A percentile compares a stretch with the other conserved stretches of the same genome.
Evolutionary conservation across 2,888 invertebrate genomes (phyloP).

Genomic region (Chironomus tentans): DNA sequence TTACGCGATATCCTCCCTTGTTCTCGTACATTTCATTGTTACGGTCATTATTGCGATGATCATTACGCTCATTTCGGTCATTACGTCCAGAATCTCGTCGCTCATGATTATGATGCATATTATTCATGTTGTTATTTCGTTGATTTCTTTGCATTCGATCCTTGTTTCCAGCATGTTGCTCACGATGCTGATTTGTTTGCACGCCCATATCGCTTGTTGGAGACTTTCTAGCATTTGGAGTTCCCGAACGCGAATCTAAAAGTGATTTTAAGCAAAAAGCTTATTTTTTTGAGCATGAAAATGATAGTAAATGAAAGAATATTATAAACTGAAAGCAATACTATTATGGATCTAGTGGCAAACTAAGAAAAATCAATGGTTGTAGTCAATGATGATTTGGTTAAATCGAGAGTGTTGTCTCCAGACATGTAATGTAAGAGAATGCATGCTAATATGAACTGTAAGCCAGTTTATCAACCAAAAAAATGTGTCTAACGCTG

Average conservation of each 20-base stretch:
- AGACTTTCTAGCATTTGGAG: conserved; percentile 74
- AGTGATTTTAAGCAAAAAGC: background rate
- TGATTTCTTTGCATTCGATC: conserved; percentile 30
- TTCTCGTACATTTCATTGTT: conserved; percentile 31
- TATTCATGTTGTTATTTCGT: conserved; percentile 34
- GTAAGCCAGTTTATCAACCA: too few species aligned
- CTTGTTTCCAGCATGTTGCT: conserved; percentile 33
- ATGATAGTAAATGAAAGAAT: background rate
- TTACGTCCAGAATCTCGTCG: conserved; percentile 40
- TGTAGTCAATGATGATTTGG: background rate
- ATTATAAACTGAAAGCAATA: background rate
- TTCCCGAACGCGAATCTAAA: conserved; percentile 61
- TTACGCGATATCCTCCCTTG: conserved; percentile 17
- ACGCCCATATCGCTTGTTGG: conserved; percentile 79
- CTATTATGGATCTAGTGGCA: background rate
- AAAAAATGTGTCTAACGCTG: too few species aligned
- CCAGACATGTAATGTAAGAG: too few species aligned
- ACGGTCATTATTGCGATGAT: conserved; percentile 32
- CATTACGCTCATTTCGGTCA: conserved; percentile 32
- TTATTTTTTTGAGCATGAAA: too few species aligned
- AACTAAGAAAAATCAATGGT: background rate
- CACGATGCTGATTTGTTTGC: conserved; percentile 48
- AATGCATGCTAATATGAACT: too few species aligned
- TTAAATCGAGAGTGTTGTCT: too few species aligned
- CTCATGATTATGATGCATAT: conserved; percentile 37